Conservation (phyloP, 1,140 invertebrate species). For the Lasioglossum baleicum region DNA sequence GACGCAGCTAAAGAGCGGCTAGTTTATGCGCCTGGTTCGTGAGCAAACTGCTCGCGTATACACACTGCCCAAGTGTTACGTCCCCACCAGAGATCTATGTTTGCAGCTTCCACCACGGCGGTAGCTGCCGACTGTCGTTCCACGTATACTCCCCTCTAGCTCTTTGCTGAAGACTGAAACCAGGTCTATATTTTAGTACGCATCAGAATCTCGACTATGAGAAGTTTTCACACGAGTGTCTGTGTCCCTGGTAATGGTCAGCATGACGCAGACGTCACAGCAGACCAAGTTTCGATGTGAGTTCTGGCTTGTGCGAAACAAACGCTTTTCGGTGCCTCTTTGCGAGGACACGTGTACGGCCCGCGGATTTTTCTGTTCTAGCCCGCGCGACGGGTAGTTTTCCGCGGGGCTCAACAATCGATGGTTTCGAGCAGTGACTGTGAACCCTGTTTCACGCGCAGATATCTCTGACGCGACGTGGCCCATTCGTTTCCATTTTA, state of each 20-base stretch:
- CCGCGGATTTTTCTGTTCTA: not conserved
- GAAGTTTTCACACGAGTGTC: constrained; percentile 48
- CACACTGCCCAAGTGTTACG: constrained; percentile 8
- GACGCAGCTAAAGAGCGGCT: not conserved
- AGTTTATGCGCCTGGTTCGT: constrained; percentile 10
- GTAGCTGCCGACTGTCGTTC: constrained; percentile 7
- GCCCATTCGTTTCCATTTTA: not conserved
- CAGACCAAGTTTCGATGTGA: constrained; percentile 71
- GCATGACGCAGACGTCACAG: constrained; percentile 63
- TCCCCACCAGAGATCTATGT: constrained; percentile 33
- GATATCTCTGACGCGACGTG: no score
- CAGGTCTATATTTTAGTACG: constrained; percentile 71
- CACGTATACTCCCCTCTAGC: constrained; percentile 4
- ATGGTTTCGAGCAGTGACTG: not conserved
- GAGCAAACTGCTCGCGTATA: not conserved
- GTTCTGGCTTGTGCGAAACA: constrained; percentile 28
- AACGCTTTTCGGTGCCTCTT: no score
- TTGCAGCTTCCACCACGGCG: constrained; percentile 43
- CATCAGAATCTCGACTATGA: constrained; percentile 63
- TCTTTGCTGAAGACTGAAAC: constrained; percentile 56
- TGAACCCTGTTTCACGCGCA: not conserved
- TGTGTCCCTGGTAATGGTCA: not conserved
- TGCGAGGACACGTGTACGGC: constrained; percentile 1
- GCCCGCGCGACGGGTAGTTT: no score
- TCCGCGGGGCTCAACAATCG: no score